Percentiles rank a stretch among this genome's conserved stretches.
Evolutionary conservation across 2,888 invertebrate species (phyloP).

Genomic region (Arge pagana): DNA sequence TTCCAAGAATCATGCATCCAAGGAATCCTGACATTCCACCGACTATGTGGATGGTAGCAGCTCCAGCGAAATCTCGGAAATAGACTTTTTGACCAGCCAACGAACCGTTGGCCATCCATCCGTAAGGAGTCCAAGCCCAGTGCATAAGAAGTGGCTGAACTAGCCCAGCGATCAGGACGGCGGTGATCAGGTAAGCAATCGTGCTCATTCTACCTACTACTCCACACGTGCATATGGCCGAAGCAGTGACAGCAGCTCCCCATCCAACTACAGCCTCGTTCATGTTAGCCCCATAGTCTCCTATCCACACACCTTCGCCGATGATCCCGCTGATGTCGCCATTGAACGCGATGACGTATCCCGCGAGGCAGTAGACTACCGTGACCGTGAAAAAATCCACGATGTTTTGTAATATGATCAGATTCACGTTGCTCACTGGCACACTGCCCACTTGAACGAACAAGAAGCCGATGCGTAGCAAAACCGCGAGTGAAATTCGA

Average conservation of each 20-base stretch:
- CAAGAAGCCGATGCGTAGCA: slow-evolving; percentile 49
- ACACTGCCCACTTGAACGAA: slow-evolving; percentile 52
- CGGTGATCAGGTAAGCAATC: slow-evolving; percentile 40
- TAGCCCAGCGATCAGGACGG: slow-evolving; percentile 42
- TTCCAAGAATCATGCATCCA: slow-evolving; percentile 48
- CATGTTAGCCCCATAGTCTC: slow-evolving; percentile 34
- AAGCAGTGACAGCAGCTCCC: slow-evolving; percentile 45
- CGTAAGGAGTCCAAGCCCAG: slow-evolving; percentile 51
- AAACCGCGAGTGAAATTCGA: slow-evolving; percentile 38
- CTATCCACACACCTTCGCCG: slow-evolving; percentile 44
- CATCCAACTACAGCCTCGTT: slow-evolving; percentile 45
- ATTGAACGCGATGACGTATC: slow-evolving; percentile 49
- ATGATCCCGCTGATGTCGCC: slow-evolving; percentile 39
- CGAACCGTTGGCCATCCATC: slow-evolving; percentile 47
- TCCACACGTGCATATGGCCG: slow-evolving; percentile 49
- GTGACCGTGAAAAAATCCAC: slow-evolving; percentile 48
- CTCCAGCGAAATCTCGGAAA: slow-evolving; percentile 49
- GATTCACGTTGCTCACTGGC: slow-evolving; percentile 51
- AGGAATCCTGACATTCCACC: slow-evolving; percentile 48
- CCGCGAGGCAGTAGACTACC: slow-evolving; percentile 44
- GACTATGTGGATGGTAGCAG: slow-evolving; percentile 46
- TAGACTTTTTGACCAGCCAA: slow-evolving; percentile 37
- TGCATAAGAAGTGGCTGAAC: slow-evolving; percentile 51
- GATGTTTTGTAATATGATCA: slow-evolving; percentile 52
- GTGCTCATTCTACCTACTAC: slow-evolving; percentile 48